A percentile compares a stretch with the other conserved stretches of the same genome.
phyloP scores from a whole-genome alignment of 2,888 invertebrate species.

The Drosophila paramelanica region DNA sequence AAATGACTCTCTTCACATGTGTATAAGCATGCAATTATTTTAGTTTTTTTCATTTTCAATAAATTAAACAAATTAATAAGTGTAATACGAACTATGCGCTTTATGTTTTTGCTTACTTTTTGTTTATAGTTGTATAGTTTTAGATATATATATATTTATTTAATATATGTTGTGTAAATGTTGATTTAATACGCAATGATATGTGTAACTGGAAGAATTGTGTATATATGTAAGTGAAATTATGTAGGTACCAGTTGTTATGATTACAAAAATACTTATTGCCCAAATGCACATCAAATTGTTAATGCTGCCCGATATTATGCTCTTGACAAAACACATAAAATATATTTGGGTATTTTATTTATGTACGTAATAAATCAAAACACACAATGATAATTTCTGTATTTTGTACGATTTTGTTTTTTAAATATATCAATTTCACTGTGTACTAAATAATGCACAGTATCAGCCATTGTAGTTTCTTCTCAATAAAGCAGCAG shows the following conservation, averaged over 20 bases:
- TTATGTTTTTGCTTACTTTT: conserved; percentile 32
- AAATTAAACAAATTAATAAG: conserved; percentile 32
- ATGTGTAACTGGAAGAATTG: conserved; percentile 77
- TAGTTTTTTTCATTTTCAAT: conserved; percentile 38
- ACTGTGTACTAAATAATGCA: conserved; percentile 7
- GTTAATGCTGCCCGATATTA: conserved; percentile 5
- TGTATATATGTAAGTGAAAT: conserved; percentile 53
- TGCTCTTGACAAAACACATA: conserved; percentile 2
- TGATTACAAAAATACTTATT: conserved; percentile 40
- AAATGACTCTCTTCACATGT: conserved; percentile 54
- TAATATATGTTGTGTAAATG: conserved; percentile 52
- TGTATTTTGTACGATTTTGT: background rate
- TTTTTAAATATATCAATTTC: background rate
- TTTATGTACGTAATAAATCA: background rate
- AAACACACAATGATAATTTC: background rate
- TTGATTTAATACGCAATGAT: conserved; percentile 69
- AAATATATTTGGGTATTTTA: conserved; percentile 3
- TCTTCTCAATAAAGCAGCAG: conserved; percentile 19
- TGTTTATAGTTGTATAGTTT: conserved; percentile 28
- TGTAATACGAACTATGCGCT: conserved; percentile 21
- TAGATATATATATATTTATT: conserved; percentile 28
- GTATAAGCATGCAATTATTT: conserved; percentile 53
- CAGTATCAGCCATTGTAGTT: conserved; percentile 1
- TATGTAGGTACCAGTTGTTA: conserved; percentile 47
- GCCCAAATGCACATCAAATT: conserved; percentile 28